Conservation (phyloP, 2,888 invertebrate genomes). For the Drosophila pseudotakahashii region DNA sequence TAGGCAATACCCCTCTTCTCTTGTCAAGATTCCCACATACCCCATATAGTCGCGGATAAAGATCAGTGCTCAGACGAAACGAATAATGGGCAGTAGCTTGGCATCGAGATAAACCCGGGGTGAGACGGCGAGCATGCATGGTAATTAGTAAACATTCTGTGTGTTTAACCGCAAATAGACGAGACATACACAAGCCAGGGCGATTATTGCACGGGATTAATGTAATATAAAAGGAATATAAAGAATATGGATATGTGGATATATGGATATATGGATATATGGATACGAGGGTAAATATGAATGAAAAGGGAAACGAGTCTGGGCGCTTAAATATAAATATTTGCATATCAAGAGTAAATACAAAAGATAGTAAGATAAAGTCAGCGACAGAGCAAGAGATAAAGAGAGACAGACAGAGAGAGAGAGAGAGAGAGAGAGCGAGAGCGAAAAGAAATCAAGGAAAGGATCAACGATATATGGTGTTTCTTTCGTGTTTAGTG, state of each 20-base stretch:
- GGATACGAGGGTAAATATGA: slow-evolving; percentile 15
- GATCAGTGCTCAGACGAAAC: neutral
- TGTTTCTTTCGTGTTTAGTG: slow-evolving; percentile 12
- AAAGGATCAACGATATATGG: slow-evolving; percentile 6
- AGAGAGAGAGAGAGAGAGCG: slow-evolving; percentile 1
- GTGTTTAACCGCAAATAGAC: slow-evolving; percentile 21
- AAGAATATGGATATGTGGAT: slow-evolving; percentile 15
- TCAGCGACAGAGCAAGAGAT: slow-evolving; percentile 3
- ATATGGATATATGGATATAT: slow-evolving; percentile 14
- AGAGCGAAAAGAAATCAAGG: slow-evolving; percentile 6
- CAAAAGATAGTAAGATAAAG: slow-evolving; percentile 14
- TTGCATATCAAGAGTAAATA: slow-evolving; percentile 20
- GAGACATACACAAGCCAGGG: slow-evolving; percentile 26
- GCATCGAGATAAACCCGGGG: neutral
- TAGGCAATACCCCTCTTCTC: neutral
- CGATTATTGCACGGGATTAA: slow-evolving; percentile 27
- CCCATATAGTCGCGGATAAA: neutral
- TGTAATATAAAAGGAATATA: slow-evolving; percentile 21
- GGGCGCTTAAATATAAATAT: slow-evolving; percentile 10
- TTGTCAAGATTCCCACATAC: neutral
- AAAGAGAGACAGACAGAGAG: slow-evolving; percentile 5
- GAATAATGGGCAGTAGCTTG: neutral
- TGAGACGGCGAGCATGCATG: slow-evolving; percentile 22
- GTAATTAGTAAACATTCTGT: slow-evolving; percentile 21
- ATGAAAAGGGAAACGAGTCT: slow-evolving; percentile 8